Base-by-base conservation (phyloP, 1,140 invertebrate genomes). In the Drosophila miranda region DNA sequence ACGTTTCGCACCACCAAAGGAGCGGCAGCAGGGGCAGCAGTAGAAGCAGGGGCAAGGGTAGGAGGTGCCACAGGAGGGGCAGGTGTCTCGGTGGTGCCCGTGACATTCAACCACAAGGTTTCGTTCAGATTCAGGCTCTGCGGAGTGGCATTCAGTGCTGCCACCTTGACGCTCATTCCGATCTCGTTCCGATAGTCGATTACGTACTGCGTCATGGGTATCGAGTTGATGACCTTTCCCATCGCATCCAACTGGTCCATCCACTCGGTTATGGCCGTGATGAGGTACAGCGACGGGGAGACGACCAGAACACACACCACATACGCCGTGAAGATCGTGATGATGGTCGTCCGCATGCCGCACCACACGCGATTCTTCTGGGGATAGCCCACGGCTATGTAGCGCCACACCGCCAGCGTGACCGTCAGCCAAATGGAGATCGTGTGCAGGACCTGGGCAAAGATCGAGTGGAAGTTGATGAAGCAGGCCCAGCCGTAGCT, bases 391-490 rank as follows among this genome's bases (percentile, higher is more conserved):
- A 98, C 96, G 1, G 96, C 97, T 19, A 98, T 95, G 89, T 97
- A 98, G 2, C 97, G 92, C 96, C 98, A 99, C 3, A 98, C 94
- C 0, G 97, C 97, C 45, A 99, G 90, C 0, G 96, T 96, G 0
- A 99, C 95, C 0, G 97, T 98, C 48, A 99, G 89, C 94, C 96
- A 98, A 53, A 98, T 98, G 0, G 97, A 97, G 38, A 98, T 96
- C 0, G 97, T 98, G 90, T 99, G 98, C 82, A 95, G 95, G 0
- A 97, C 96, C 91, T 96, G 93, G 13, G 93, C 93, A 89, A 98
- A 98, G 73, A 97, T 94, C 1, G 95, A 95, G 88, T 97, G 96
- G 68, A 97, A 95, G 42, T 96, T 93, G 0, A 96, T 94, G 84
- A 96, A 97, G 6, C 95, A 92, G 0, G 95, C 93, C 95, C 96